A percentile compares a stretch with the other conserved stretches of the same genome.
phyloP scores from a whole-genome alignment of 2,888 invertebrate species.

The Pyrrhosoma nymphula region DNA sequence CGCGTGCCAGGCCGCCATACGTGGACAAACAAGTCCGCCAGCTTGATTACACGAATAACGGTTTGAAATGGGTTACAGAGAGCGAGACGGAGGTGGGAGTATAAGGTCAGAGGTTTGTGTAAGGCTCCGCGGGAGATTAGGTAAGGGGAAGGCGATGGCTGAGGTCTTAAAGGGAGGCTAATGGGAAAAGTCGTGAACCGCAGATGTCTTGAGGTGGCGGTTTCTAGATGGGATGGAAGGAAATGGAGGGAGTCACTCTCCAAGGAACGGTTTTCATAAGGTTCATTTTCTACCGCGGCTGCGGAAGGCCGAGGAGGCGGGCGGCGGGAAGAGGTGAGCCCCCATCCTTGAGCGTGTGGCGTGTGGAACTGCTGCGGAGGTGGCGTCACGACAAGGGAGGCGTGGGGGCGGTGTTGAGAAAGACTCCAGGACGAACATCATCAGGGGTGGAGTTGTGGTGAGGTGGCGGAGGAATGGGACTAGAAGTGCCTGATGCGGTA shows the following conservation, averaged over 20 bases:
- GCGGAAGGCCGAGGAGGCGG: neutral
- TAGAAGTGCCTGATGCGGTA: too few species aligned
- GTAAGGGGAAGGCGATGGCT: too few species aligned
- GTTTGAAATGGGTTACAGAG: neutral
- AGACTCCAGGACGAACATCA: neutral
- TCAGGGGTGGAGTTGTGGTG: neutral
- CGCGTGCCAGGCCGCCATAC: neutral
- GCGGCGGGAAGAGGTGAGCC: neutral
- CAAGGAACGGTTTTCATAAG: slow-evolving; percentile 3
- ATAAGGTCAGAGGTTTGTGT: neutral
- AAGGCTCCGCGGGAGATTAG: too few species aligned
- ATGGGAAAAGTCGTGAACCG: slow-evolving; percentile 36
- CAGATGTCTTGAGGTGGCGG: slow-evolving; percentile 49
- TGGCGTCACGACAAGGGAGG: neutral
- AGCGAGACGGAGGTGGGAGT: neutral
- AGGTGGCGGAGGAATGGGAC: too few species aligned
- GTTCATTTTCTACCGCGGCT: slow-evolving; percentile 36
- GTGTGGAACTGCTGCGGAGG: too few species aligned
- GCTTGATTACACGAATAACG: slow-evolving; percentile 18
- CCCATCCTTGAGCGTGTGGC: too few species aligned
- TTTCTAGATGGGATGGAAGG: neutral
- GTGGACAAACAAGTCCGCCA: neutral
- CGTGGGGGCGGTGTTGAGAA: neutral
- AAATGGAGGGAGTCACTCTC: neutral
- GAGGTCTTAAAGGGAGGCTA: neutral